Percentiles rank a stretch among this genome's conserved stretches.
phyloP scores from a whole-genome alignment of 1,140 invertebrate genomes.

The Goniozus legneri region DNA sequence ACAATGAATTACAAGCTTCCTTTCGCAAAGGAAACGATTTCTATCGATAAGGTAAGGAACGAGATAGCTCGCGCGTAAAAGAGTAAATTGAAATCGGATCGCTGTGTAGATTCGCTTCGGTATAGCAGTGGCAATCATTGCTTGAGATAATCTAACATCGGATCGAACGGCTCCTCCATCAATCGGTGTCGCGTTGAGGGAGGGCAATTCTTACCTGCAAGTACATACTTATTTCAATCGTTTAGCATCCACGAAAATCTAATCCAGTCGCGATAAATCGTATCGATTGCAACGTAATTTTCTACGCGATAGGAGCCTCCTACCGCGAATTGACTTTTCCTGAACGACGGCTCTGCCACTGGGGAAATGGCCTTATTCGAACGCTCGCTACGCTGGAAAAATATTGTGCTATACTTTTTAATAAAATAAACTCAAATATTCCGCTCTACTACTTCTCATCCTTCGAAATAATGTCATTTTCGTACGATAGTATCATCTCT shows the following conservation, averaged over 20 bases:
- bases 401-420: background rate
- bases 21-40: too few species aligned
- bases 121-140: slow-evolving; percentile 28
- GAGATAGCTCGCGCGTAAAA: background rate
- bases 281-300: slow-evolving; percentile 23
- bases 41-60: background rate
- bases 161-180: slow-evolving; percentile 10
- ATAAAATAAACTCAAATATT: slow-evolving; percentile 16
- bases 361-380: background rate
- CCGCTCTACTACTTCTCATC: background rate
- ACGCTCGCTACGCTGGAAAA: background rate
- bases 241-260: background rate
- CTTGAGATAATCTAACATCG: slow-evolving; percentile 16
- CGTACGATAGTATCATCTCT: too few species aligned
- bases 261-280: slow-evolving; percentile 22
- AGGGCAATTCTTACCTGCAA: background rate
- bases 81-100: slow-evolving; percentile 26
- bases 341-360: background rate
- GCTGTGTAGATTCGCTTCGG: slow-evolving; percentile 19
- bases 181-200: slow-evolving; percentile 9
- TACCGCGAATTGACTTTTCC: background rate
- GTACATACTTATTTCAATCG: background rate
- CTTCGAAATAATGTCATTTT: background rate
- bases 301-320: background rate
- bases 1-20: too few species aligned